phyloP scores from a whole-genome alignment of 2,113 vertebrate species.

The Labeo catla region DNA sequence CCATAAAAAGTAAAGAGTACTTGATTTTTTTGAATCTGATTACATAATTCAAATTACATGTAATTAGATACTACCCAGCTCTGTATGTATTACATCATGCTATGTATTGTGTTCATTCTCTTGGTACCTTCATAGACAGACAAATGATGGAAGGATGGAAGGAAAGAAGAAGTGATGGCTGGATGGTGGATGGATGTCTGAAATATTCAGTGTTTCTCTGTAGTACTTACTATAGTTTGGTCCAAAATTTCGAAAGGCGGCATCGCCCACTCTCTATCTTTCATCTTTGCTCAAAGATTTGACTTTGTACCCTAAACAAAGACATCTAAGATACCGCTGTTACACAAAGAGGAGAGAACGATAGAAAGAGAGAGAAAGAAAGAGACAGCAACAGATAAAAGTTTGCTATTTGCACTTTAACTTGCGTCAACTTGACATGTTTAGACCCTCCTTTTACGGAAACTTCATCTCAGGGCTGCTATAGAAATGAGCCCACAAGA shows the following conservation, averaged over 20 bases:
- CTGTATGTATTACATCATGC: neutral
- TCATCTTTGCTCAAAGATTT: neutral
- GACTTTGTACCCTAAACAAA: neutral
- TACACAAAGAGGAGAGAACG: neutral
- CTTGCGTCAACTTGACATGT: conserved; percentile 6
- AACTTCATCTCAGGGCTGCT: conserved; percentile 7
- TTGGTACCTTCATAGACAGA: neutral
- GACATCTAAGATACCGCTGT: neutral
- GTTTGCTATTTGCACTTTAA: neutral
- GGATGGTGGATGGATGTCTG: neutral
- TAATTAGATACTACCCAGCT: no score
- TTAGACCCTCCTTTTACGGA: neutral
- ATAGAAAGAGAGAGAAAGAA: neutral
- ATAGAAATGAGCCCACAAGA: conserved; percentile 4
- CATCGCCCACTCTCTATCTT: neutral
- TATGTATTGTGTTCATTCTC: neutral
- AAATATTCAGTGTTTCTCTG: neutral
- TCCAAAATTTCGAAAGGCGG: neutral
- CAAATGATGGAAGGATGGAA: neutral
- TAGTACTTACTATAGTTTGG: neutral
- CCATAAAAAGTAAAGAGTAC: no score
- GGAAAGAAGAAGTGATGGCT: neutral
- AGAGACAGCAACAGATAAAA: neutral
- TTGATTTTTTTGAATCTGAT: no score
- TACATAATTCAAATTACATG: no score